Evolutionary conservation across 2,797 vertebrate genomes (phyloP).

Genomic region (Macroramphosus scolopax): DNA sequence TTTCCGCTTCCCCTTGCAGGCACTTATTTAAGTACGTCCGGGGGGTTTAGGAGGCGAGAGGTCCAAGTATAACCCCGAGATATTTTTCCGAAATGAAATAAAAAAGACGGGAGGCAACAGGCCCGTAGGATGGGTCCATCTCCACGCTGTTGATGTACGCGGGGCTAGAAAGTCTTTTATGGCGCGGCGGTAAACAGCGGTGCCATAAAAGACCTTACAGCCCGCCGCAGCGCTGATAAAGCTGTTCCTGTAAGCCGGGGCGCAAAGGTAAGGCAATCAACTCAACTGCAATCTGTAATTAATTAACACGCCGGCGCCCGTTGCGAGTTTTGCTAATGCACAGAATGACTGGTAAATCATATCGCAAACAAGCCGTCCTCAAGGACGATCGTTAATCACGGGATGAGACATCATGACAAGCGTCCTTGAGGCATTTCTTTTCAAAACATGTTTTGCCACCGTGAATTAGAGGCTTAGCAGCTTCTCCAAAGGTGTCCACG

Average conservation of each 20-base stretch:
- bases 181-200: conserved; percentile 7
- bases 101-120: conserved; percentile 31
- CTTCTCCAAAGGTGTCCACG: conserved; percentile 17
- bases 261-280: conserved; percentile 55
- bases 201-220: conserved; percentile 40
- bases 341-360: conserved; percentile 52
- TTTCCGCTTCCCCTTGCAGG: conserved; percentile 35
- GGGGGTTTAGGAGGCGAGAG: conserved; percentile 32
- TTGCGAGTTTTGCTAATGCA: conserved; percentile 35
- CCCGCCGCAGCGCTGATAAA: conserved; percentile 42
- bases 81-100: conserved; percentile 39
- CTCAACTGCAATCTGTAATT: conserved; percentile 55
- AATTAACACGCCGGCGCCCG: conserved; percentile 49
- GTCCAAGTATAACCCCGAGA: conserved; percentile 40
- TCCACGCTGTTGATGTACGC: conserved; percentile 30
- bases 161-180: too few relatives aligned
- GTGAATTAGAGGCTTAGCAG: conserved; percentile 12
- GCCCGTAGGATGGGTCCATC: conserved; percentile 16
- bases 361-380: conserved; percentile 63
- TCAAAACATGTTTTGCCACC: conserved; percentile 11
- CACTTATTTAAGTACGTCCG: conserved; percentile 24
- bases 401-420: conserved; percentile 44
- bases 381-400: conserved; percentile 66
- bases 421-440: conserved; percentile 51
- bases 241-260: conserved; percentile 33